These are phyloP conservation scores for Sycophila sp. DNA, from an alignment of 1,140 invertebrate genomes.

Conservation along the genomic window DNA sequence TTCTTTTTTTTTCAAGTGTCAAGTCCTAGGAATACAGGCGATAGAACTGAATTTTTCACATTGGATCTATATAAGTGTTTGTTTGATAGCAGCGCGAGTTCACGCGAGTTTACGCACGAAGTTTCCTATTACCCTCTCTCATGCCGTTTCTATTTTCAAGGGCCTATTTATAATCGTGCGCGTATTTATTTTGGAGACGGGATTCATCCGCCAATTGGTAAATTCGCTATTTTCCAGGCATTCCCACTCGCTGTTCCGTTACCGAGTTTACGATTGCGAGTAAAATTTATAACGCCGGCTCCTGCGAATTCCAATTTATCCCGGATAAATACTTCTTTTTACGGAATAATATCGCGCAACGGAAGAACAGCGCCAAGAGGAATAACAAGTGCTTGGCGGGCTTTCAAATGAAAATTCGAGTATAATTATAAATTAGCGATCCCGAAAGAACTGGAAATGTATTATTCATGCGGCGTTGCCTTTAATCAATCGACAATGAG, in stretches of 20 bases:
- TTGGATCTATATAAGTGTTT: not conserved
- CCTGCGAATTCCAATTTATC: no score
- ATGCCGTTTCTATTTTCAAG: conserved; percentile 26
- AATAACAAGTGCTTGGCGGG: no score
- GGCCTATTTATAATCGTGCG: conserved; percentile 28
- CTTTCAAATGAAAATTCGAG: no score
- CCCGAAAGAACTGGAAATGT: no score
- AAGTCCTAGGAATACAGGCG: not conserved
- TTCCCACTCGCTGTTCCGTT: no score
- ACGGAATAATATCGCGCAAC: no score
- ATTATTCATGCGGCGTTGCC: no score
- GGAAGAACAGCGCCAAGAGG: no score
- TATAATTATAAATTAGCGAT: no score
- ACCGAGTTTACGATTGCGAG: no score
- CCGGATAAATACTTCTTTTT: no score
- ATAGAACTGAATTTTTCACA: not conserved
- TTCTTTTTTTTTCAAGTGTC: not conserved
- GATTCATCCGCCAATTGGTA: conserved; percentile 14
- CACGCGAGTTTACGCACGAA: conserved; percentile 15
- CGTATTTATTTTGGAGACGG: not conserved
- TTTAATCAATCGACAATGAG: no score
- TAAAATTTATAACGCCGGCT: not conserved
- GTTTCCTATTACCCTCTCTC: conserved; percentile 4
- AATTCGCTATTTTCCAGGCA: not conserved
- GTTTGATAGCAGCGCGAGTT: conserved; percentile 11